Evolutionary conservation across 2,113 vertebrate genomes (phyloP).

Genomic region (Albula goreensis): DNA sequence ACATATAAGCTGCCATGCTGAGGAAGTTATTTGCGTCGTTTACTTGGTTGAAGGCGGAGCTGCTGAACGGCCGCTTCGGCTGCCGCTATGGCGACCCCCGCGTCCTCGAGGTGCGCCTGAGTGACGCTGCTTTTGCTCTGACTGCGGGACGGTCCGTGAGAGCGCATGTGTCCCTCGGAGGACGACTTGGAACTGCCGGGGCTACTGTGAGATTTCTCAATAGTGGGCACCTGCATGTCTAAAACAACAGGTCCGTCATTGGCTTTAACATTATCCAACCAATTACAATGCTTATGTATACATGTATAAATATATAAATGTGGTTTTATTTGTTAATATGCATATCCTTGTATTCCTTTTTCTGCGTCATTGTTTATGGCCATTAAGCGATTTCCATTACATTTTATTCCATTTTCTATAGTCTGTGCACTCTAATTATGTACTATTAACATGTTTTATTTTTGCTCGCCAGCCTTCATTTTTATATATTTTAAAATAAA

Average conservation of each 20-base stretch:
- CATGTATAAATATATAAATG: neutral
- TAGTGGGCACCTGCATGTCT: slow-evolving; percentile 92
- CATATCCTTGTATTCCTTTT: neutral
- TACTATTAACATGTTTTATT: neutral
- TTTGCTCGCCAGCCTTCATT: neutral
- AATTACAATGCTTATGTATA: neutral
- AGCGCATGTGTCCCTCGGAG: slow-evolving; percentile 94
- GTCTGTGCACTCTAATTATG: neutral
- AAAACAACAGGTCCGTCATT: slow-evolving; percentile 38
- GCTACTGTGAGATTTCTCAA: slow-evolving; percentile 98
- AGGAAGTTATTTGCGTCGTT: slow-evolving; percentile 89
- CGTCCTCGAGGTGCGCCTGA: slow-evolving; percentile 95
- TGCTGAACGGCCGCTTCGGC: slow-evolving; percentile 96
- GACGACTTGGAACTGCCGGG: slow-evolving; percentile 98
- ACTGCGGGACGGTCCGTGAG: slow-evolving; percentile 93
- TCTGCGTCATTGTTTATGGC: neutral
- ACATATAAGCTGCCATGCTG: slow-evolving; percentile 87
- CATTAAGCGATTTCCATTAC: neutral
- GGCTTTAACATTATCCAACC: slow-evolving; percentile 15
- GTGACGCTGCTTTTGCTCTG: slow-evolving; percentile 99
- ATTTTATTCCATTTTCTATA: neutral
- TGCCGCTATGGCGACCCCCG: slow-evolving; percentile 93
- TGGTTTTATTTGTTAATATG: neutral
- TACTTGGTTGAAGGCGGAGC: slow-evolving; percentile 98
- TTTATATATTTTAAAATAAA: neutral